Base-by-base conservation (phyloP, 2,888 invertebrate genomes). In the Orthonevra nobilis region DNA sequence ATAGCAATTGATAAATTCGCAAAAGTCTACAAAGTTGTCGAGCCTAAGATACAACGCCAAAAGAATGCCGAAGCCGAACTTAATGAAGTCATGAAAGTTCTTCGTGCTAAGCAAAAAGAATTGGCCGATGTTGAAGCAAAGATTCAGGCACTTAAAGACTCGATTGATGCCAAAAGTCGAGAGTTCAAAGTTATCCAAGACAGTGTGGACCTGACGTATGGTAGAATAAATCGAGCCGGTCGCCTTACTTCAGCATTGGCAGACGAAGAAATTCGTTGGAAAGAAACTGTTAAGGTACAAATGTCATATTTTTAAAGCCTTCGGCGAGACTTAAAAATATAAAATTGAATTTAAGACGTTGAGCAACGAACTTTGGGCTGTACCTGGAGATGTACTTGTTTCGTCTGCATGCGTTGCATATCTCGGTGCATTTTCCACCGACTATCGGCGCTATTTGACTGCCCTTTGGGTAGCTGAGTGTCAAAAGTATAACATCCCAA, bases 341-440 rank as follows among this genome's bases (percentile, higher is more conserved):
- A n/a, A 28, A 14, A 3, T 19, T 30, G 3, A 12, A 15, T 28
- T 42, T 0, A 84, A 93, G 91, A 89, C 89, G 2, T 92, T 96
- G 30, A 93, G 93, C 0, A 86, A 89, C 0, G 92, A 94, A 83
- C 89, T 96, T 46, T 88, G 90, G 81, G 94, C 95, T 86, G 90
- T 96, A 2, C 92, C 94, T 0, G 98, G 97, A 0, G 97, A 98
- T 87, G 94, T 96, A 3, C 90, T 98, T 28, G 91, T 97, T 12
- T 95, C 96, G 0, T 93, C 97, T 0, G 95, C 94, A 1, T 95
- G 94, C 82, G 94, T 98, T 34, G 96, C 97, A 0, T 98, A 98
- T 89, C 91, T 97, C 42, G 98, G 97, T 0, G 96, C 97, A 1
- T 98, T 97, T 85, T 96, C 97, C 0, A 90, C 92, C 42, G 89